Conservation (phyloP, 2,797 vertebrate genomes). For the Cyclura pinguis region DNA sequence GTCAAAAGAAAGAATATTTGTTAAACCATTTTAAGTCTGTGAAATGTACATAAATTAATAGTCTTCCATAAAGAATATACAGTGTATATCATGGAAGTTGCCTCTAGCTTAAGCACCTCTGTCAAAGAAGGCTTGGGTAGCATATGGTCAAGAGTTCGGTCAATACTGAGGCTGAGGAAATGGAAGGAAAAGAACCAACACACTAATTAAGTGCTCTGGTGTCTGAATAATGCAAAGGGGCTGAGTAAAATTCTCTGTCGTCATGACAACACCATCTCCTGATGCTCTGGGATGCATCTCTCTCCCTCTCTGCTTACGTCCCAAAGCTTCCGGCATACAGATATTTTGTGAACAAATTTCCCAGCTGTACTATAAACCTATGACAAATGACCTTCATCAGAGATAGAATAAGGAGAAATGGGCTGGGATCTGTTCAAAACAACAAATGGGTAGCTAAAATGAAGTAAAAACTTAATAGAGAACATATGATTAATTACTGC, state of each 20-base stretch:
- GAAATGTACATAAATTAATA: too few relatives aligned
- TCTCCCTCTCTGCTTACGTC: not conserved
- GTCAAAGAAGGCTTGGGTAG: not conserved
- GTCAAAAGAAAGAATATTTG: not conserved
- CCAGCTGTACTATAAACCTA: not conserved
- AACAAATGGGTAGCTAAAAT: not conserved
- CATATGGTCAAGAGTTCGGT: not conserved
- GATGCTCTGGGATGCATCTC: slow-evolving; percentile 47
- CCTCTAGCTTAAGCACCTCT: not conserved
- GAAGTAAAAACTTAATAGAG: slow-evolving; percentile 6
- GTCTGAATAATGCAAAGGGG: slow-evolving; percentile 36
- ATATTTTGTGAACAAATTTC: slow-evolving; percentile 1
- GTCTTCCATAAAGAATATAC: not conserved
- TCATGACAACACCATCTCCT: slow-evolving; percentile 31
- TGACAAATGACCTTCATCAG: not conserved
- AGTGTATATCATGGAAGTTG: too few relatives aligned
- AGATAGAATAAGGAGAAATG: not conserved
- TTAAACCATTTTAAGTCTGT: not conserved
- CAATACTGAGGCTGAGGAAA: slow-evolving; percentile 24
- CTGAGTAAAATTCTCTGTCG: slow-evolving; percentile 40
- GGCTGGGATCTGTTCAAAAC: not conserved
- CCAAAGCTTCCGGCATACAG: not conserved
- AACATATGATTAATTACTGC: not conserved
- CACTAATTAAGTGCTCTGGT: slow-evolving; percentile 54
- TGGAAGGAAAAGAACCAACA: slow-evolving; percentile 14